Conservation (phyloP, 2,888 invertebrate genomes). For the Trisateles emortualis region DNA sequence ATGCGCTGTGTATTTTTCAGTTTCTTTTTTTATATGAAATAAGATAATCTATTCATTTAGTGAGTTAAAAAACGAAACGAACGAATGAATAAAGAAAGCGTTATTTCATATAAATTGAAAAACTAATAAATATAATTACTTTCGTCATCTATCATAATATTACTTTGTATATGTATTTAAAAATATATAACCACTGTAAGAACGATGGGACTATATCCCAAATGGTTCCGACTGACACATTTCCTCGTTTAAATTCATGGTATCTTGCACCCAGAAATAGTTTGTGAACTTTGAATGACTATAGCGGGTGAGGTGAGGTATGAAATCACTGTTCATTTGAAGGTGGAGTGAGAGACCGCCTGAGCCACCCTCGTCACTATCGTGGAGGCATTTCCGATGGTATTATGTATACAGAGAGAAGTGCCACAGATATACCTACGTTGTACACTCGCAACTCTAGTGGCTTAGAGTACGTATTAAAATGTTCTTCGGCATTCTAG, state of each 20-base stretch:
- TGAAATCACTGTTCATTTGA: constrained; percentile 60
- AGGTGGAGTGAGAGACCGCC: constrained; percentile 35
- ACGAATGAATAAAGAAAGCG: too few relatives aligned
- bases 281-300: constrained; percentile 56
- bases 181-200: neutral
- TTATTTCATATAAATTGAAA: too few relatives aligned
- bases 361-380: constrained; percentile 41
- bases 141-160: too few relatives aligned
- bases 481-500: neutral
- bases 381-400: constrained; percentile 34
- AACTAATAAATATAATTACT: too few relatives aligned
- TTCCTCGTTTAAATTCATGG: constrained; percentile 43
- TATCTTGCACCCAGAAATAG: constrained; percentile 50
- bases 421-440: neutral
- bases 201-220: constrained; percentile 11
- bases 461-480: constrained; percentile 8
- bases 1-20: too few relatives aligned
- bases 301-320: constrained; percentile 54
- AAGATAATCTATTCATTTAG: too few relatives aligned
- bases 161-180: neutral
- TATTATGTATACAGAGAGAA: constrained; percentile 26
- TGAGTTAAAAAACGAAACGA: too few relatives aligned
- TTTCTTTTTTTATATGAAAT: too few relatives aligned
- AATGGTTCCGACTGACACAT: constrained; percentile 27
- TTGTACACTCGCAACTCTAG: neutral